Evolutionary conservation across 2,797 vertebrate genomes (phyloP).

Genomic region (Gymnothorax javanicus): DNA sequence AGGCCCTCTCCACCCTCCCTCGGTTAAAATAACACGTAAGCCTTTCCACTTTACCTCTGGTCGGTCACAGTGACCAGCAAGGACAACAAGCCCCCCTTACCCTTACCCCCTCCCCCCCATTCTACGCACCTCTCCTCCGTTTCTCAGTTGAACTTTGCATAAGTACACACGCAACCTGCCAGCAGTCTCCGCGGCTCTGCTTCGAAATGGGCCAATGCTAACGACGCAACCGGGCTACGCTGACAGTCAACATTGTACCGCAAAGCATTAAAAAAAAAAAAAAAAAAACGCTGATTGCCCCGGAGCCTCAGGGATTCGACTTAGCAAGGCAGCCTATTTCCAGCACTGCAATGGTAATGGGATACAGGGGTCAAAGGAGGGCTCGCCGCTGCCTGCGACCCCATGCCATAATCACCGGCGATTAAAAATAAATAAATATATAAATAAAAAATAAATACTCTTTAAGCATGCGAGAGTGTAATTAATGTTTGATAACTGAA

Average conservation of each 20-base stretch:
- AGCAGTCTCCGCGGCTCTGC: neutral
- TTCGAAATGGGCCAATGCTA: neutral
- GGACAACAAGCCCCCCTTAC: neutral
- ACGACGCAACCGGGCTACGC: neutral
- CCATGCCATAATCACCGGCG: conserved; percentile 35
- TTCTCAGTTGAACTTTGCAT: neutral
- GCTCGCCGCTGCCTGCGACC: conserved; percentile 14
- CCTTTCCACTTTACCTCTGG: neutral
- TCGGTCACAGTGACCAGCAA: neutral
- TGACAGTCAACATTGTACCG: neutral
- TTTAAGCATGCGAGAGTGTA: conserved; percentile 49
- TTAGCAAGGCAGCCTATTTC: neutral
- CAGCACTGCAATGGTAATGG: neutral
- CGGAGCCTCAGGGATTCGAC: neutral
- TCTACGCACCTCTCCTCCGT: neutral
- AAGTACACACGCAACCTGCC: neutral
- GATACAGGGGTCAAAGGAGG: neutral
- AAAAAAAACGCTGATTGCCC: neutral
- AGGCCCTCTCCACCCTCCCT: no score
- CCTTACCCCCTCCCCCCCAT: neutral
- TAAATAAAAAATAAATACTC: conserved; percentile 35
- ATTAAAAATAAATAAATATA: conserved; percentile 36
- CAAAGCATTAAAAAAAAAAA: no score
- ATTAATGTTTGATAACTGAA: conserved; percentile 48
- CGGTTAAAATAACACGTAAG: neutral